Percentiles rank a stretch among this genome's conserved stretches.
Conservation (phyloP, 2,797 vertebrate genomes). For the Chaetodon trifasciatus region DNA sequence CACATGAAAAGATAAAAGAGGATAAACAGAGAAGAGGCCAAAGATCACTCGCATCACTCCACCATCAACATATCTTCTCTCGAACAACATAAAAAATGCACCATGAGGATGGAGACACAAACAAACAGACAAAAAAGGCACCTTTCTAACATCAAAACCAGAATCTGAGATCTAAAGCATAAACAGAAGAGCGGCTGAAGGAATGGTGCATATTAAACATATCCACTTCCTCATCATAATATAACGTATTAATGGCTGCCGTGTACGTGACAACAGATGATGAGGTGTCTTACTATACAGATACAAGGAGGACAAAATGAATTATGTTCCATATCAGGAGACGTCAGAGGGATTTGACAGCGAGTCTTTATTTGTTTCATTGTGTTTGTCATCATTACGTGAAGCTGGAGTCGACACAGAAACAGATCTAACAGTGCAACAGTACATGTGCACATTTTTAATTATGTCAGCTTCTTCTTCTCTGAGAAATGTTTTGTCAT, state of each 20-base stretch:
- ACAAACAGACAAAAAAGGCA: conserved; percentile 6
- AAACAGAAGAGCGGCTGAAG: not conserved
- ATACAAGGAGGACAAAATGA: not conserved
- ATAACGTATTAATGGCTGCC: not conserved
- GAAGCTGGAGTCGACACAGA: no score
- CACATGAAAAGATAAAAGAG: conserved; percentile 43
- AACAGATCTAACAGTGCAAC: no score
- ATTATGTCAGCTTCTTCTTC: not conserved
- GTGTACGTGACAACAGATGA: no score
- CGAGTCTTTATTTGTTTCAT: no score
- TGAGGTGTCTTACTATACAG: not conserved
- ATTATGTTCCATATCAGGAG: not conserved
- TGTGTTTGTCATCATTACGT: no score
- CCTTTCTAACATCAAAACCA: not conserved
- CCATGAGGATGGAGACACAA: not conserved
- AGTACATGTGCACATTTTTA: no score
- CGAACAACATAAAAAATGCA: not conserved
- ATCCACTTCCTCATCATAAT: not conserved
- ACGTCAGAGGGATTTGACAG: no score
- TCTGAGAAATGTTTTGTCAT: not conserved
- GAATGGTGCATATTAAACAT: not conserved
- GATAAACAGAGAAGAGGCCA: conserved; percentile 41
- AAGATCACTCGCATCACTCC: conserved; percentile 38
- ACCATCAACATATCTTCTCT: conserved; percentile 13
- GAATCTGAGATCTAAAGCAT: not conserved